A percentile compares a stretch with the other conserved stretches of the same genome.
phyloP scores from a whole-genome alignment of 2,888 invertebrate species.

The Athrips mouffetella region DNA sequence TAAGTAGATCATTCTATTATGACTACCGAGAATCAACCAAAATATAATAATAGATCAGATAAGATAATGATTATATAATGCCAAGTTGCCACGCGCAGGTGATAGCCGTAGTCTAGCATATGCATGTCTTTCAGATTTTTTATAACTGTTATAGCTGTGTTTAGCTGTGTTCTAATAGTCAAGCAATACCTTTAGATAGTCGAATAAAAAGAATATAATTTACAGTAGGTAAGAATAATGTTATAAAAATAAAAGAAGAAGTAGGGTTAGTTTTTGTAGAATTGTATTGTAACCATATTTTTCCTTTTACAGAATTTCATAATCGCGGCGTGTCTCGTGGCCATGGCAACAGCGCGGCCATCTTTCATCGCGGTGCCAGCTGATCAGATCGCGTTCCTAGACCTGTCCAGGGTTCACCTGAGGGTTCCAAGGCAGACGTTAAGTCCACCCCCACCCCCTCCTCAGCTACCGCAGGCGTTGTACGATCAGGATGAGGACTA shows the following conservation, averaged over 20 bases:
- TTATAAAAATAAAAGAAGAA: neutral
- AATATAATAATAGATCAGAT: too few species aligned
- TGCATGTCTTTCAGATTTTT: too few species aligned
- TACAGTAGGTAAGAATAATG: too few species aligned
- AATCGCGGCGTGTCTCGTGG: constrained; percentile 46
- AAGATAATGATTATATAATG: too few species aligned
- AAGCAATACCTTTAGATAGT: too few species aligned
- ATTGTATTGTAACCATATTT: neutral
- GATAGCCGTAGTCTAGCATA: too few species aligned
- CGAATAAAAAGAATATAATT: too few species aligned
- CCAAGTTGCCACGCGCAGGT: too few species aligned
- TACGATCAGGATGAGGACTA: constrained; percentile 57
- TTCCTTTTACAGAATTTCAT: constrained; percentile 45
- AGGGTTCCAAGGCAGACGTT: constrained; percentile 61
- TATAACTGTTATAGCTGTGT: too few species aligned
- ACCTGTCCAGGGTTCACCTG: constrained; percentile 60
- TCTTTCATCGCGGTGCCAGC: constrained; percentile 80
- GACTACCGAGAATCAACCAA: too few species aligned
- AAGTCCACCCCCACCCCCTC: constrained; percentile 47
- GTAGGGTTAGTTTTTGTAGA: neutral
- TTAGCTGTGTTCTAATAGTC: too few species aligned
- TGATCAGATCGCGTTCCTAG: constrained; percentile 79
- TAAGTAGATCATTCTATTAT: too few species aligned
- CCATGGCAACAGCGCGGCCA: constrained; percentile 63
- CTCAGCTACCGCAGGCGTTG: constrained; percentile 38